phyloP scores from a whole-genome alignment of 64 coral and sea anemone species.

The Anthopleura sola region DNA sequence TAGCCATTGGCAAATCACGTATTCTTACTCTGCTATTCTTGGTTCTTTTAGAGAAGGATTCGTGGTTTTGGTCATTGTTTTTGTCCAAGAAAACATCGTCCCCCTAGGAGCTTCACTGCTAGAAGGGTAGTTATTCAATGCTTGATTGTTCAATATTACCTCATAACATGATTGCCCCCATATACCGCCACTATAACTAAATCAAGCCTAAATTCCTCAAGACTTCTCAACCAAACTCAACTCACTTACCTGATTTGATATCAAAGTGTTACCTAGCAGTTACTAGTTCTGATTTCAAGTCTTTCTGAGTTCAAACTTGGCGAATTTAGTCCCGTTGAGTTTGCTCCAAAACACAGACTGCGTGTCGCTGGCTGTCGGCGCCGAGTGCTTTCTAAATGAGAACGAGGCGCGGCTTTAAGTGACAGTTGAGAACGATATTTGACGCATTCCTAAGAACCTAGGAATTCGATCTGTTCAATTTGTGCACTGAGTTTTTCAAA shows the following conservation, averaged over 20 bases:
- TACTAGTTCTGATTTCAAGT: background rate
- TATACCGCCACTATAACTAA: background rate
- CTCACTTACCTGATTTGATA: background rate
- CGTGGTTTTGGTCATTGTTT: background rate
- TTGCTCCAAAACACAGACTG: slow-evolving; percentile 26
- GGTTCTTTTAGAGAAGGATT: background rate
- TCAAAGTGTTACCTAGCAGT: background rate
- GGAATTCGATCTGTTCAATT: slow-evolving; percentile 28
- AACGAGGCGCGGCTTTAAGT: slow-evolving; percentile 22
- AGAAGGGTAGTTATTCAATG: background rate
- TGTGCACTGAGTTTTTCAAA: background rate
- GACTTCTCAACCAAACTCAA: background rate
- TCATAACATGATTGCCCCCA: background rate
- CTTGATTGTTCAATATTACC: slow-evolving; percentile 21
- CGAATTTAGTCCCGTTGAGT: slow-evolving; percentile 21
- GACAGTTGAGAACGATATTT: slow-evolving; percentile 14
- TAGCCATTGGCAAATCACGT: background rate
- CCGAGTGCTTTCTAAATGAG: slow-evolving; percentile 11
- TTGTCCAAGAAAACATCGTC: background rate
- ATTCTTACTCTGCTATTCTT: background rate
- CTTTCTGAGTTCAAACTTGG: slow-evolving; percentile 13
- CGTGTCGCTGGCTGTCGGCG: slow-evolving; percentile 35
- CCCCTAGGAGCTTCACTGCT: background rate
- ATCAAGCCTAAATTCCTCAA: background rate
- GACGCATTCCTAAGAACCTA: slow-evolving; percentile 15